Evolutionary conservation across 2,113 vertebrate genomes (phyloP), one percentile per base, ranked within the genome.

Genomic region (Prinia subflava): DNA sequence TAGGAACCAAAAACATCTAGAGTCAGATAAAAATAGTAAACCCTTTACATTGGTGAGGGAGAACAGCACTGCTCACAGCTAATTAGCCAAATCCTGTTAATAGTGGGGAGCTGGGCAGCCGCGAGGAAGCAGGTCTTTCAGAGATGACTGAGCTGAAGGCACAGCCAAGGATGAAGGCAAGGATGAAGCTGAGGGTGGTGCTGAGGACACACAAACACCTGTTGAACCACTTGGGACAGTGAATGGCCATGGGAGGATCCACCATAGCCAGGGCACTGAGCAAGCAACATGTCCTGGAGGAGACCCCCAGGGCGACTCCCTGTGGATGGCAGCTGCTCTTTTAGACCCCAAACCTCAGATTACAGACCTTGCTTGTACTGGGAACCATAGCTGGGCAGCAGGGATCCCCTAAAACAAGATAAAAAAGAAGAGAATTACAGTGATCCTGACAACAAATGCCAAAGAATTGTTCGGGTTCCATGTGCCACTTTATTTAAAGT

Each of bases 1-100:
- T 20, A 57, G 97, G 89, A 96, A 97, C 97, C 88, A 82, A 97
- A 97, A 97, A 15, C 60, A 94, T 95, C 94, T 87, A 96, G 93
- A 97, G 98, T 84, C 83, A 94, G 96, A 97, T 97, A 98, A 98
- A 98, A 98, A 98, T 98, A 98, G 98, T 59, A 97, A 97, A 97
- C 97, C 96, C 98, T 97, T 80, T 59, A 42, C 93, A 62, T 73
- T 63, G 89, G 94, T 39, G 92, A 90, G 83, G 90, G 94, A 95
- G 89, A 96, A n/a, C 70, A 62, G 84, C 67, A 3, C 77, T 65
- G 77, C 55, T 52, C 27, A 75, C 74, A 41, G 93, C 89, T 95
- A 96, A 93, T 96, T 91, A 96, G 82, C 93, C 42, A 42, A 89
- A 86, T 55, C 83, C 87, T 47, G 75, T 83, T 89, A 95, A 92